Conservation (phyloP, 2,888 invertebrate species). For the Diarsia mendica region DNA sequence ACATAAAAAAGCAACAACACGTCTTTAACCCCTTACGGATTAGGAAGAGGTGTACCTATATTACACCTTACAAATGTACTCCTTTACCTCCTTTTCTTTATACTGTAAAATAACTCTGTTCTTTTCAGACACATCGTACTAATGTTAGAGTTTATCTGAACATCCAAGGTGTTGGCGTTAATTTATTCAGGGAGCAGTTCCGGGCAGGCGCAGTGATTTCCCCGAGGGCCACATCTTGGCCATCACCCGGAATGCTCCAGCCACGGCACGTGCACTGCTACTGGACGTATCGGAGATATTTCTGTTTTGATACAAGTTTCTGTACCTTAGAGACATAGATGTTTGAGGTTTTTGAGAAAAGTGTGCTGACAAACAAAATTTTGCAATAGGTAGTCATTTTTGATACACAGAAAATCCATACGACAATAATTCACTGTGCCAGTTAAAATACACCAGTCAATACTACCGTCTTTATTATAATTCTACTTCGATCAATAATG, state of each 20-base stretch:
- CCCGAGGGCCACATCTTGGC: slow-evolving; percentile 46
- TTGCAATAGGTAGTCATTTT: too few relatives aligned
- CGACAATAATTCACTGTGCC: too few relatives aligned
- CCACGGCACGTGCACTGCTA: slow-evolving; percentile 15
- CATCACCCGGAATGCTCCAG: slow-evolving; percentile 41
- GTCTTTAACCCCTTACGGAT: too few relatives aligned
- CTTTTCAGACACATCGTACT: slow-evolving; percentile 1
- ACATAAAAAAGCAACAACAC: too few relatives aligned
- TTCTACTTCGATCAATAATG: too few relatives aligned
- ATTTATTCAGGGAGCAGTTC: slow-evolving; percentile 56
- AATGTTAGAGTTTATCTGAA: slow-evolving; percentile 26
- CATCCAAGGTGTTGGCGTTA: slow-evolving; percentile 49
- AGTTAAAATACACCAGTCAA: background rate
- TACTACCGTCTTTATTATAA: too few relatives aligned
- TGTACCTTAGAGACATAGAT: background rate
- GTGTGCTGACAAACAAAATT: background rate
- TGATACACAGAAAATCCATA: background rate
- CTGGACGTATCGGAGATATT: slow-evolving; percentile 30
- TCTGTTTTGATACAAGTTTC: slow-evolving; percentile 4
- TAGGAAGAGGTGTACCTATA: background rate
- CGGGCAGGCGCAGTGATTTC: slow-evolving; percentile 52
- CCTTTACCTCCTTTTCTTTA: background rate
- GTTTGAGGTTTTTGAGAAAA: background rate
- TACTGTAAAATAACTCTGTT: background rate
- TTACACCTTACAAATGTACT: background rate